These are phyloP conservation scores for Oscheius sp. DNA, from an alignment of 2,888 invertebrate species.

Conservation along the genomic window DNA sequence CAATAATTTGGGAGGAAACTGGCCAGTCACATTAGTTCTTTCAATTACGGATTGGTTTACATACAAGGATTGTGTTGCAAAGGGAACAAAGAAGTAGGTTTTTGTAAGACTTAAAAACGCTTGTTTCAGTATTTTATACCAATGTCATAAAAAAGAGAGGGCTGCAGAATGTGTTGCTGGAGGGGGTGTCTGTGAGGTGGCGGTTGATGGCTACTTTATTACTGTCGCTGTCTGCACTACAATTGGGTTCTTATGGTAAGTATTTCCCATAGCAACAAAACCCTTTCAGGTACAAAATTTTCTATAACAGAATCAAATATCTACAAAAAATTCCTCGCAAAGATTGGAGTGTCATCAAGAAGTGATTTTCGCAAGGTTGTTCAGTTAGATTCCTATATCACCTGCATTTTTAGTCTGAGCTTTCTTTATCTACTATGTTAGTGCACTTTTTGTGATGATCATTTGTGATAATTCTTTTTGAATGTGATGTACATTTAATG, in stretches of 20 bases:
- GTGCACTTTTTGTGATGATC: constrained; percentile 2
- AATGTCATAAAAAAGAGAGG: constrained; percentile 61
- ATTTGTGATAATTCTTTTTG: constrained; percentile 13
- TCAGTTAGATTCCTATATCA: too few species aligned
- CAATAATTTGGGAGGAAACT: constrained; percentile 94
- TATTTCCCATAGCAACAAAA: constrained; percentile 22
- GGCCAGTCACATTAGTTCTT: constrained; percentile 78
- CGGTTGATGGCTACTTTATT: constrained; percentile 65
- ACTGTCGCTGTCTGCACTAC: constrained; percentile 64
- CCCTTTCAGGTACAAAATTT: constrained; percentile 57
- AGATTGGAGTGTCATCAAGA: constrained; percentile 66
- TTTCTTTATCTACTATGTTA: constrained; percentile 6
- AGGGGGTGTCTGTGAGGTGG: constrained; percentile 66
- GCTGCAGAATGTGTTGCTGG: constrained; percentile 64
- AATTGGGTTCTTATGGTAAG: constrained; percentile 65
- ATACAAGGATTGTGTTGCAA: constrained; percentile 65
- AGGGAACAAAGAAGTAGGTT: constrained; percentile 57
- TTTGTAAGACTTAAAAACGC: neutral
- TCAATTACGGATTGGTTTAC: constrained; percentile 67
- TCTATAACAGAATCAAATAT: constrained; percentile 63
- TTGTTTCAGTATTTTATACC: constrained; percentile 60
- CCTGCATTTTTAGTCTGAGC: constrained; percentile 12
- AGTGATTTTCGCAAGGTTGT: constrained; percentile 10
- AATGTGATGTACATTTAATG: constrained; percentile 26
- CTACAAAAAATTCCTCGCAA: constrained; percentile 67